Evolutionary conservation across 2,797 vertebrate genomes (phyloP).

Genomic region (Alectoris magna): DNA sequence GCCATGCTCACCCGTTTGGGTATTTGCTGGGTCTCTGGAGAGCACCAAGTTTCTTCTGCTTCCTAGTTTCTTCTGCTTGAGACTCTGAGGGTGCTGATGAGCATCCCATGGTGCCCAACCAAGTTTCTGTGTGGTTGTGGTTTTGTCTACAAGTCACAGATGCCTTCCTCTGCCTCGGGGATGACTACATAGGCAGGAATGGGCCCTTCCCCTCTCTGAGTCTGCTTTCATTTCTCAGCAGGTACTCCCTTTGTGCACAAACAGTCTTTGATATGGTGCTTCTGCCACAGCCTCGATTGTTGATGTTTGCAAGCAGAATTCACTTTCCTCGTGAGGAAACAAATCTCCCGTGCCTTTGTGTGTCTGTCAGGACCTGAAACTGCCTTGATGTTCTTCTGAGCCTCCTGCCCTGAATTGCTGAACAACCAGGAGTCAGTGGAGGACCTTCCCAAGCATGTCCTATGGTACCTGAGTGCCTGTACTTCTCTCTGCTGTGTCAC

Average conservation of each 20-base stretch:
- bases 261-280: background rate
- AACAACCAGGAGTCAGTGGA: background rate
- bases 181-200: background rate
- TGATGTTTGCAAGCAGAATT: background rate
- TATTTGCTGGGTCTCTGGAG: constrained; percentile 32
- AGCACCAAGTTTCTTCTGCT: background rate
- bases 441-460: background rate
- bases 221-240: background rate
- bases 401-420: background rate
- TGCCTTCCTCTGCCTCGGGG: background rate
- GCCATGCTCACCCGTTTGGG: background rate
- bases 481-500: background rate
- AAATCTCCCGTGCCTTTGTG: background rate
- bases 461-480: background rate
- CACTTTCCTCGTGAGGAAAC: background rate
- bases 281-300: background rate
- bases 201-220: background rate
- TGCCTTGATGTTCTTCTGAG: background rate
- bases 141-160: background rate
- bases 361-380: background rate
- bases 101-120: background rate
- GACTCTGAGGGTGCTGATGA: background rate
- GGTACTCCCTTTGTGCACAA: background rate
- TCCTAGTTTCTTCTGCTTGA: background rate
- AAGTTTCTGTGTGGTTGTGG: background rate